A percentile compares a stretch with the other conserved stretches of the same genome.
phyloP scores from a whole-genome alignment of 2,888 invertebrate genomes.

The Tineola bisselliella region DNA sequence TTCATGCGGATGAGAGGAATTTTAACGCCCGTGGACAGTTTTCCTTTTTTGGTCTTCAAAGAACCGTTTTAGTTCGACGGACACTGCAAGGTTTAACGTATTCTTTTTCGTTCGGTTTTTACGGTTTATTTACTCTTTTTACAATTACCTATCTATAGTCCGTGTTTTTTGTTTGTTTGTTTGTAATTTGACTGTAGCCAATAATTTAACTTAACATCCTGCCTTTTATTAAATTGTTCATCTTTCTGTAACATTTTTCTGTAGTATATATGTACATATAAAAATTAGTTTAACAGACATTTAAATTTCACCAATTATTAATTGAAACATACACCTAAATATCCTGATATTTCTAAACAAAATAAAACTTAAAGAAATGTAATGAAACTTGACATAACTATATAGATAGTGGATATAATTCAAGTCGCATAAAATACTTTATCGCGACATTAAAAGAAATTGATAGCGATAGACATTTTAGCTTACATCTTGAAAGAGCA shows the following conservation, averaged over 20 bases:
- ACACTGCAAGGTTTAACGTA: slow-evolving; percentile 36
- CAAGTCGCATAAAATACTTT: slow-evolving; percentile 7
- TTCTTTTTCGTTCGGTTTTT: background rate
- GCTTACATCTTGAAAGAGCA: slow-evolving; percentile 27
- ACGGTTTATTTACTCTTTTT: slow-evolving; percentile 1
- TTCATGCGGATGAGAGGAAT: background rate
- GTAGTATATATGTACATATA: too few relatives aligned
- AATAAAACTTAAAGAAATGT: background rate
- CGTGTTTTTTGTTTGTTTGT: background rate
- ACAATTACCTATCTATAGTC: background rate
- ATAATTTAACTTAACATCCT: background rate
- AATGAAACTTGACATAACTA: background rate
- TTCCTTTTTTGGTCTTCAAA: slow-evolving; percentile 2
- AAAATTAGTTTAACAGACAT: too few relatives aligned
- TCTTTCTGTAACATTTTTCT: background rate
- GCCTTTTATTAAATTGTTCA: background rate
- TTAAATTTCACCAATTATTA: too few relatives aligned
- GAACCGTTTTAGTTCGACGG: slow-evolving; percentile 26
- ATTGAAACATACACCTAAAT: too few relatives aligned
- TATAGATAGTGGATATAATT: background rate
- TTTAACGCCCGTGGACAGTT: slow-evolving; percentile 8
- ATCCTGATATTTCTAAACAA: too few relatives aligned
- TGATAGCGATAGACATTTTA: slow-evolving; percentile 5
- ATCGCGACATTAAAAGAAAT: slow-evolving; percentile 13
- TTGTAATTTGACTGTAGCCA: background rate